Percentiles rank a stretch among this genome's conserved stretches.
These are phyloP conservation scores for Acleris emargana DNA, from an alignment of 2,888 invertebrate species.

Conservation along the genomic window DNA sequence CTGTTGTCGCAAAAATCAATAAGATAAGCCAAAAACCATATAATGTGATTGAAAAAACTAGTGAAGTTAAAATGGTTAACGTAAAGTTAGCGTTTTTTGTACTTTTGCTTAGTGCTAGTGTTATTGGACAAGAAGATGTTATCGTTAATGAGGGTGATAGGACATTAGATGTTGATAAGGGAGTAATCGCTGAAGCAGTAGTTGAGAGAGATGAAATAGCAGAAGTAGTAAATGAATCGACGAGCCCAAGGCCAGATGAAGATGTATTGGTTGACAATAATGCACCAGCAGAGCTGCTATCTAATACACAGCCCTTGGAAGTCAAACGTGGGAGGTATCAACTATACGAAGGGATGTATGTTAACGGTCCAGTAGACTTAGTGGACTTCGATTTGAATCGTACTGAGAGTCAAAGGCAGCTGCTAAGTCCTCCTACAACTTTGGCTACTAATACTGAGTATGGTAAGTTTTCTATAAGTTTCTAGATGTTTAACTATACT, in stretches of 20 bases:
- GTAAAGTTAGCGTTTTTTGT: constrained; percentile 61
- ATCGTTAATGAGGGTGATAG: constrained; percentile 56
- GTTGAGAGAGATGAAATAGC: constrained; percentile 38
- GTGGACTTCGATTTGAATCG: constrained; percentile 53
- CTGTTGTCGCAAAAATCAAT: constrained; percentile 61
- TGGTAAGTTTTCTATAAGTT: constrained; percentile 54
- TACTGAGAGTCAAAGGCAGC: constrained; percentile 65
- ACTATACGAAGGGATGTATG: constrained; percentile 60
- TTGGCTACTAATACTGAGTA: constrained; percentile 63
- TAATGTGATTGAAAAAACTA: constrained; percentile 64
- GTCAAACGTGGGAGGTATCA: constrained; percentile 76
- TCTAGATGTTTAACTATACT: background rate
- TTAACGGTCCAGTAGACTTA: constrained; percentile 57
- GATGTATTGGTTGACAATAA: constrained; percentile 44
- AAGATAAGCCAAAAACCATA: constrained; percentile 57
- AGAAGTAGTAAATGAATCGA: constrained; percentile 40
- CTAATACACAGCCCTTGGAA: constrained; percentile 52
- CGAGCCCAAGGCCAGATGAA: constrained; percentile 32
- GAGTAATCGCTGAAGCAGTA: constrained; percentile 40
- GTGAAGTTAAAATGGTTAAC: constrained; percentile 67
- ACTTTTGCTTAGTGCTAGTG: constrained; percentile 69
- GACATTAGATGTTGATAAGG: constrained; percentile 50
- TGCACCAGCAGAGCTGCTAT: constrained; percentile 54
- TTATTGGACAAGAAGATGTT: constrained; percentile 63
- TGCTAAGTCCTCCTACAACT: constrained; percentile 58